Evolutionary conservation across 2,797 vertebrate species (phyloP), one percentile per base, ranked within the genome.

Genomic region (Neosilurus mollespiculum): DNA sequence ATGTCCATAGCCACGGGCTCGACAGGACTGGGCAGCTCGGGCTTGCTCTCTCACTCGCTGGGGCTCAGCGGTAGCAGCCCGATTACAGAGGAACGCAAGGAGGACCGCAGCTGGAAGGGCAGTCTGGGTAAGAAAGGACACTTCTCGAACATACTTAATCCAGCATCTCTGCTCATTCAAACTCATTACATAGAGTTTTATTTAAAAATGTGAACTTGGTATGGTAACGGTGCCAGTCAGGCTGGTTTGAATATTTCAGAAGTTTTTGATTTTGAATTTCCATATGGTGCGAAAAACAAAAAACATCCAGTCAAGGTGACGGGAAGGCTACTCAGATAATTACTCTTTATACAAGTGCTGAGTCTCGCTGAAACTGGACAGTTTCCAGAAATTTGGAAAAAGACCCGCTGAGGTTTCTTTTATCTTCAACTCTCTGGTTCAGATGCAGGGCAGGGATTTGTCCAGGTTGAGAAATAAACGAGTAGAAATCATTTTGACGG

Each of bases 91-190:
- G 98, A 99, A 80, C 96, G 96, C 84, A 94, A 94, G 82, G 98
- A 99, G 79, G 95, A 96, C 89, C 96, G 94, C 85, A 97, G 94
- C 93, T 99, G 98, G 98, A 99, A 99, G 89, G 98, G 98, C 89
- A 99, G 98, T 82, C 92, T 99, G 87, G 97, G 98, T 99, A 94
- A 93, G 87, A 53, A 22, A 16, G 2, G 37, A 62, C n/a, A 49
- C 24, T 53, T 9, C 49, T 51, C 30, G 8, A 43, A 8, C 43
- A 43, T 79, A 7, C 22, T 75, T 22, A 26, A 53, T 34, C 30
- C 30, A 30, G 59, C 12, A 62, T 10, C 12, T 5, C 24, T 64
- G 14, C 26, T 30, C 14, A 30, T 30, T 65, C 5, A 65, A 65
- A 30, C 24, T 15, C 12, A 15, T 65, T 62, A 30, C 30, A 30